Conservation (phyloP, 2,113 vertebrate species). For the Xiphophorus couchianus region DNA sequence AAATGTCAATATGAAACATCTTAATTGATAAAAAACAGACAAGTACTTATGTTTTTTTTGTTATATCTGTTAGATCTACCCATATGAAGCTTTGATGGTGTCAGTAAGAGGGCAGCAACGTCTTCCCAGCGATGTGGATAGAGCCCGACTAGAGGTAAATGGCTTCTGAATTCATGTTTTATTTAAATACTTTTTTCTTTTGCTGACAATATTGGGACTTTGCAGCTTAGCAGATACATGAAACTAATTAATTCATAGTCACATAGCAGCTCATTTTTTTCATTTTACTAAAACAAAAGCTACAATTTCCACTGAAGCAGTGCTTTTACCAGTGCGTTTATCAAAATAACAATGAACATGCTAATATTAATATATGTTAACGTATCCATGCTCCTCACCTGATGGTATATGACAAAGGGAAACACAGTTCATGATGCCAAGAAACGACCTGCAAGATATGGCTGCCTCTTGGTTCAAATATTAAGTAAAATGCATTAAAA, state of each 20-base stretch:
- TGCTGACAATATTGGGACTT: not conserved
- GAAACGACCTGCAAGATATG: not conserved
- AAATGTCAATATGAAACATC: not conserved
- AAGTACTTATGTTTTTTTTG: not conserved
- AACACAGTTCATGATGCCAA: not conserved
- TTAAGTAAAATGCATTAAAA: too few species aligned
- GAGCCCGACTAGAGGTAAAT: conserved; percentile 91
- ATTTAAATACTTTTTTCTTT: not conserved
- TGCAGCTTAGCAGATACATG: not conserved
- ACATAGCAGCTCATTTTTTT: not conserved
- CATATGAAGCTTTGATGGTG: conserved; percentile 91
- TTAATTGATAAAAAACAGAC: not conserved
- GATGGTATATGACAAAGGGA: not conserved
- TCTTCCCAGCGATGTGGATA: conserved; percentile 92
- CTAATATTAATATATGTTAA: not conserved
- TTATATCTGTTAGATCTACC: conserved; percentile 85
- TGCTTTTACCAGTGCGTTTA: too few species aligned
- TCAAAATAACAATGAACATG: not conserved
- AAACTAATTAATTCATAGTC: not conserved
- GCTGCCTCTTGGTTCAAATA: not conserved
- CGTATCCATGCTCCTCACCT: not conserved
- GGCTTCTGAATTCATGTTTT: not conserved
- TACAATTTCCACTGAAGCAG: not conserved
- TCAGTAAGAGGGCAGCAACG: conserved; percentile 90
- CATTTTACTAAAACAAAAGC: not conserved